Conservation (phyloP, 2,888 invertebrate species). For the Baccha elongata region DNA sequence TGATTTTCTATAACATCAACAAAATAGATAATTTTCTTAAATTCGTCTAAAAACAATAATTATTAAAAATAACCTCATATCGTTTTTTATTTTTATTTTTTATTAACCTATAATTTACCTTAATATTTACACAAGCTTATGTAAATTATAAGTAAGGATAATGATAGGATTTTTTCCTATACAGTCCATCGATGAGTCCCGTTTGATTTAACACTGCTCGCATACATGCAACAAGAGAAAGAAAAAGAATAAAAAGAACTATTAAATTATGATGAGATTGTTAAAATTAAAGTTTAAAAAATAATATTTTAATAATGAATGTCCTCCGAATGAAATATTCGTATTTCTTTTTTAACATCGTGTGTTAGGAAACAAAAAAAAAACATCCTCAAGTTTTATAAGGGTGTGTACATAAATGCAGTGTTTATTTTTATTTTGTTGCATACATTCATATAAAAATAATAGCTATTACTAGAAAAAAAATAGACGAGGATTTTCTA, state of each 20-base stretch:
- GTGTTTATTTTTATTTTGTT: conserved; percentile 75
- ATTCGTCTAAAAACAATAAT: conserved; percentile 22
- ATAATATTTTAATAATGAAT: conserved; percentile 52
- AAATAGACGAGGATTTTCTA: conserved; percentile 37
- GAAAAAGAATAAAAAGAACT: conserved; percentile 30
- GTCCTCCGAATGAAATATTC: conserved; percentile 50
- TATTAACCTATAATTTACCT: conserved; percentile 48
- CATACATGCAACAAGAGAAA: conserved; percentile 16
- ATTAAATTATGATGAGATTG: conserved; percentile 10
- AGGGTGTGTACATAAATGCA: conserved; percentile 50
- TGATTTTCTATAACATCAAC: neutral
- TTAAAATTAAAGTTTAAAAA: conserved; percentile 16
- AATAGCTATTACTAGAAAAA: conserved; percentile 39
- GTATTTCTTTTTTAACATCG: conserved; percentile 26
- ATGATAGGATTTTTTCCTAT: conserved; percentile 82
- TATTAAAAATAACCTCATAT: conserved; percentile 29
- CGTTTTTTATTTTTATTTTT: conserved; percentile 12
- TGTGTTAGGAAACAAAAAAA: conserved; percentile 53
- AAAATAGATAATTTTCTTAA: conserved; percentile 6
- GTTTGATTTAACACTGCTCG: conserved; percentile 79
- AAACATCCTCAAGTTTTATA: conserved; percentile 28
- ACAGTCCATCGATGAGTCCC: conserved; percentile 82
- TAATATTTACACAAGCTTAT: conserved; percentile 72
- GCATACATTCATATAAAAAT: conserved; percentile 79
- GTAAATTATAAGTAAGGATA: conserved; percentile 83